These are phyloP conservation scores for Patella ulyssiponensis DNA, from an alignment of 2,888 invertebrate genomes.

Conservation along the genomic window DNA sequence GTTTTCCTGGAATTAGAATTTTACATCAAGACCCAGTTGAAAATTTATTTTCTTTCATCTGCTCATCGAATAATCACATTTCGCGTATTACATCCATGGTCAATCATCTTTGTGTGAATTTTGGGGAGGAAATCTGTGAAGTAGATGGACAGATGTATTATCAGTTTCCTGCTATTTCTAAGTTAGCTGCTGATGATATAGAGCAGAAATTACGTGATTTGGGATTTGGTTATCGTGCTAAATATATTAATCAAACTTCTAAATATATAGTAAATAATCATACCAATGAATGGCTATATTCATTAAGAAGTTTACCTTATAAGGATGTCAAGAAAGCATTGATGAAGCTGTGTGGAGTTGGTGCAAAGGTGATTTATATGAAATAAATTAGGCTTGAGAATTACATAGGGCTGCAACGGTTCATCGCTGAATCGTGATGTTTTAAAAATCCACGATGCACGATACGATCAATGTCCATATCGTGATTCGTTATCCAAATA, in stretches of 20 bases:
- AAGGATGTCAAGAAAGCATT: constrained; percentile 82
- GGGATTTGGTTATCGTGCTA: constrained; percentile 78
- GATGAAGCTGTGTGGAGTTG: constrained; percentile 88
- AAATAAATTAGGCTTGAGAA: too few species aligned
- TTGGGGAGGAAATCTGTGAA: constrained; percentile 83
- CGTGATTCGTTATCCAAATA: too few species aligned
- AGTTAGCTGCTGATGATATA: constrained; percentile 75
- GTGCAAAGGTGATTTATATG: constrained; percentile 83
- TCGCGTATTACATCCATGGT: constrained; percentile 90
- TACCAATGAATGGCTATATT: constrained; percentile 79
- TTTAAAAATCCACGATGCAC: too few species aligned
- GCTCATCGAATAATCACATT: constrained; percentile 97
- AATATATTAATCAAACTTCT: constrained; percentile 66
- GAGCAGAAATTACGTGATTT: constrained; percentile 80
- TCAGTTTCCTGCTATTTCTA: constrained; percentile 81
- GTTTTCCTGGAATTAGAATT: constrained; percentile 88
- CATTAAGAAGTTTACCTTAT: constrained; percentile 78
- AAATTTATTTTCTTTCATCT: constrained; percentile 95
- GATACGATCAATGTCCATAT: too few species aligned
- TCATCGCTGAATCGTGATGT: too few species aligned
- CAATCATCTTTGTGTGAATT: constrained; percentile 86
- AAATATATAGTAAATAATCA: constrained; percentile 80
- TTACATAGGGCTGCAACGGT: too few species aligned
- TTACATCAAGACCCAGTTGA: constrained; percentile 92
- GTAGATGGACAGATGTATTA: constrained; percentile 80